Percentiles rank a stretch among this genome's conserved stretches.
These are phyloP conservation scores for Drosophila nigricruria DNA, from an alignment of 2,888 invertebrate species.

Conservation along the genomic window DNA sequence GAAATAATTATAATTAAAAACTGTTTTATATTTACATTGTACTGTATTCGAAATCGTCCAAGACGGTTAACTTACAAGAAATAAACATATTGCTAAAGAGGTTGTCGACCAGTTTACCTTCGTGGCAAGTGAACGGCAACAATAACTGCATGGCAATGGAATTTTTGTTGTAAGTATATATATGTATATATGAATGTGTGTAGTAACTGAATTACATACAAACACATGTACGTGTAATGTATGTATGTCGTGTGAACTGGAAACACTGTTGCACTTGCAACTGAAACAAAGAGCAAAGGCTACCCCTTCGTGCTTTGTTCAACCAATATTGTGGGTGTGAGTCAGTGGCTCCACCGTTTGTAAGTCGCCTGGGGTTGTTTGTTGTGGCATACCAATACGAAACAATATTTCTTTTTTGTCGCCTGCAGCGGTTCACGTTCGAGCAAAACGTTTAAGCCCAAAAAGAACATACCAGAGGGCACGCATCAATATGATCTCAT, in stretches of 20 bases:
- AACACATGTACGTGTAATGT: conserved; percentile 14
- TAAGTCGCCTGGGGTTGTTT: conserved; percentile 27
- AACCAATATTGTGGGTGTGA: conserved; percentile 32
- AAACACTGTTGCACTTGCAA: conserved; percentile 30
- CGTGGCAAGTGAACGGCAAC: conserved; percentile 46
- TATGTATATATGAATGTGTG: conserved; percentile 60
- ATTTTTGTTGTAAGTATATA: conserved; percentile 84
- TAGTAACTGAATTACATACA: conserved; percentile 15
- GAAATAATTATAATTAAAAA: conserved; percentile 21
- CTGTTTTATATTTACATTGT: conserved; percentile 11
- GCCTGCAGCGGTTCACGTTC: conserved; percentile 88
- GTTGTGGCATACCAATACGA: conserved; percentile 40
- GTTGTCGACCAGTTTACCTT: conserved; percentile 14
- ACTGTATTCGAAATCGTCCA: background rate
- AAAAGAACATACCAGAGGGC: conserved; percentile 99
- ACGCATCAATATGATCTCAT: conserved; percentile 99
- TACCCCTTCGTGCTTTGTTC: conserved; percentile 49
- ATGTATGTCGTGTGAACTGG: conserved; percentile 21
- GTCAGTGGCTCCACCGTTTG: conserved; percentile 17
- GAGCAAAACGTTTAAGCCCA: conserved; percentile 99
- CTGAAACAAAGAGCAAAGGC: conserved; percentile 56
- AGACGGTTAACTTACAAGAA: conserved; percentile 9
- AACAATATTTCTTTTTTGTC: conserved; percentile 18
- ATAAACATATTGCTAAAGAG: conserved; percentile 9
- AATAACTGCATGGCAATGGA: conserved; percentile 81